Evolutionary conservation across 2,797 vertebrate genomes (phyloP), one percentile per base, ranked within the genome.

Genomic region (Philypnodon macrostomus): DNA sequence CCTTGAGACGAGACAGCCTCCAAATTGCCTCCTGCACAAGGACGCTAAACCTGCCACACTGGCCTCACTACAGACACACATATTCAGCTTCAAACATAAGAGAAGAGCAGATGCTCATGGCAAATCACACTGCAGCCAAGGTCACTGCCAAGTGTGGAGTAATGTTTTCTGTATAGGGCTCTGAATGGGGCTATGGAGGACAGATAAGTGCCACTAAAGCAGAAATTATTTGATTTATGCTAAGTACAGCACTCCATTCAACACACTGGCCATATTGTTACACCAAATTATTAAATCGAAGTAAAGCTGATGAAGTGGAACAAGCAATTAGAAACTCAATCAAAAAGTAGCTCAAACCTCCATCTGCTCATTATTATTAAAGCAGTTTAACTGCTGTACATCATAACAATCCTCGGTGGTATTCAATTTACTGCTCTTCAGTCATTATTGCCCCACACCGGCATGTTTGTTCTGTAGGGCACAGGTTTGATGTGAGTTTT

Each of bases 271-370:
- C 55, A 34, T 54, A 62, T 59, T 58, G 65, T 57, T 59, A 48
- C 48, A 34, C 17, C 36, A 5, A 38, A 53, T 66, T 49, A 66
- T 67, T 56, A 47, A 74, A 70, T 69, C 31, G 54, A 70, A 57
- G 67, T 69, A 54, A 58, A 62, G 76, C 52, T 15, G 63, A 57
- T 53, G 65, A 73, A 70, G 70, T 57, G 70, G 66, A 76, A 75
- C 70, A 55, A 51, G 70, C 65, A 58, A 74, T 78, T 81, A 74
- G 47, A 65, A 77, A 70, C 14, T 60, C 67, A 60, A 75, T 78
- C 65, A 67, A 33, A 52, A 59, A 30, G 55, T 1, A 12, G 47
- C 58, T 48, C 40, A 45, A 64, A 54, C 63, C 75, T 72, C 50
- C 36, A 61, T 58, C 45, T 61, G 69, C 71, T 64, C 54, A 36